Conservation (phyloP, 2,113 vertebrate genomes). For the pig (Sus scrofa) region T2T-Sscrofa CM000814.6:101050501-101051000, state of each 20-base stretch:
- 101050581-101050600: neutral
- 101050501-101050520: neutral
- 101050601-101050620: neutral
- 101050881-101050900: neutral
- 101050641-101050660: neutral
- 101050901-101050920: neutral
- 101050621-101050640: neutral
- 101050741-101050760: neutral
- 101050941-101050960: neutral
- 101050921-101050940: neutral
- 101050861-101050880: neutral
- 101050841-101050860: neutral
- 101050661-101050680: neutral
- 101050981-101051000: neutral
- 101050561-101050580: neutral
- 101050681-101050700: neutral
- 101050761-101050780: neutral
- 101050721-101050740: neutral
- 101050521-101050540: slow-evolving; percentile 4
- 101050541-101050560: neutral
- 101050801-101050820: neutral
- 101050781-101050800: neutral
- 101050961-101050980: neutral
- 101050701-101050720: neutral
- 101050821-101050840: neutral